phyloP scores from a whole-genome alignment of 2,888 invertebrate species.

The Eilema griseolum region DNA sequence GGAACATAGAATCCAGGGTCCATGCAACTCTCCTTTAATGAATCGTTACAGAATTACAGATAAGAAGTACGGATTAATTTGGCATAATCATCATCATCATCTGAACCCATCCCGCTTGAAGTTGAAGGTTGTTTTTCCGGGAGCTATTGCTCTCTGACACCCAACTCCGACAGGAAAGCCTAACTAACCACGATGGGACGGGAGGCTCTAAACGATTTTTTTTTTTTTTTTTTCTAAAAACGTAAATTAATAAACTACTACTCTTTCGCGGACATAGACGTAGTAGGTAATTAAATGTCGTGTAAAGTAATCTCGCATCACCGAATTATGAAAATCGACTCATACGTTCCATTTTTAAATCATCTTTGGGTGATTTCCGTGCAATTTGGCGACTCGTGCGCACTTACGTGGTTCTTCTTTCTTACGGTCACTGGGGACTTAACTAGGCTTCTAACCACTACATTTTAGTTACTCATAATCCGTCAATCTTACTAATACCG shows the following conservation, averaged over 20 bases:
- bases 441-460: slow-evolving; percentile 67
- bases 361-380: slow-evolving; percentile 44
- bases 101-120: neutral
- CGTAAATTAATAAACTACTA: too few relatives aligned
- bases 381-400: slow-evolving; percentile 37
- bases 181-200: too few relatives aligned
- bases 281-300: too few relatives aligned
- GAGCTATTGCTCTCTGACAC: neutral
- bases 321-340: too few relatives aligned
- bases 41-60: slow-evolving; percentile 21
- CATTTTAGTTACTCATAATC: slow-evolving; percentile 65
- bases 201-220: too few relatives aligned
- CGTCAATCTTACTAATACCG: slow-evolving; percentile 65
- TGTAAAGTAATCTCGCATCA: too few relatives aligned
- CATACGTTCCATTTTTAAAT: slow-evolving; percentile 19
- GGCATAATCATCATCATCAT: slow-evolving; percentile 30
- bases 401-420: slow-evolving; percentile 47
- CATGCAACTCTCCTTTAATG: slow-evolving; percentile 28
- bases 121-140: neutral
- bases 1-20: slow-evolving; percentile 43
- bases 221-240: too few relatives aligned
- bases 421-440: slow-evolving; percentile 68
- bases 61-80: slow-evolving; percentile 20
- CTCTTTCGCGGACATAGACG: too few relatives aligned
- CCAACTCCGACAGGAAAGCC: neutral